Evolutionary conservation across 2,113 vertebrate species (phyloP), one percentile per base, ranked within the genome.

Genomic region (Polypterus bichir): DNA sequence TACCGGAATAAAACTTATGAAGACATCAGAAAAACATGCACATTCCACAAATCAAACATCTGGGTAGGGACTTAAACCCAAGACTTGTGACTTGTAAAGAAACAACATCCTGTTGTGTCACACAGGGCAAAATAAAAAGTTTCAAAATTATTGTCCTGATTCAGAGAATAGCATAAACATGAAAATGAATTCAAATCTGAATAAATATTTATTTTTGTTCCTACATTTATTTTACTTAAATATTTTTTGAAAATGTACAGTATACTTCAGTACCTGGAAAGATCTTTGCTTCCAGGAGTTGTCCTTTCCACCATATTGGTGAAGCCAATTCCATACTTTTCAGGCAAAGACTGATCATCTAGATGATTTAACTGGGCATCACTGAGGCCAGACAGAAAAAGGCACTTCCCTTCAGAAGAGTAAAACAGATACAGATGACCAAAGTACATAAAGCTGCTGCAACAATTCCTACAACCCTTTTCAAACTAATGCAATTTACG

Each of bases 221-320:
- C 48, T 8, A 59, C 44, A 44, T 10, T 59, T 7, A 27, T 27
- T 27, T 27, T 27, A 27, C 27, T 27, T 27, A 27, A 27, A 27
- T 27, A 27, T 27, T 27, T 27, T 27, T 27, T 27, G 27, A 27
- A 27, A 27, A 27, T 27, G 27, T 27, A 27, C 27, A 27, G 27
- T 27, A 27, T 27, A 27, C 27, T 27, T 27, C 27, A 27, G 3
- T 60, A 97, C 97, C 85, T 99, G 55, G 91, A 84, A 46, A 99
- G 92, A 73, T 99, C 97, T 74, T 99, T 99, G 80, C 97, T 98
- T 58, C 95, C 92, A 7, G 97, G 97, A 1, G 95, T 99, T 1
- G 97, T 93, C 73, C 97, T 85, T 66, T 86, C 90, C 46, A 98
- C 97, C 94, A 98, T 99, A 68, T 99, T 97, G 66, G 95, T 99